phyloP scores from a whole-genome alignment of 2,113 vertebrate species.

The Labeo rohita region DNA sequence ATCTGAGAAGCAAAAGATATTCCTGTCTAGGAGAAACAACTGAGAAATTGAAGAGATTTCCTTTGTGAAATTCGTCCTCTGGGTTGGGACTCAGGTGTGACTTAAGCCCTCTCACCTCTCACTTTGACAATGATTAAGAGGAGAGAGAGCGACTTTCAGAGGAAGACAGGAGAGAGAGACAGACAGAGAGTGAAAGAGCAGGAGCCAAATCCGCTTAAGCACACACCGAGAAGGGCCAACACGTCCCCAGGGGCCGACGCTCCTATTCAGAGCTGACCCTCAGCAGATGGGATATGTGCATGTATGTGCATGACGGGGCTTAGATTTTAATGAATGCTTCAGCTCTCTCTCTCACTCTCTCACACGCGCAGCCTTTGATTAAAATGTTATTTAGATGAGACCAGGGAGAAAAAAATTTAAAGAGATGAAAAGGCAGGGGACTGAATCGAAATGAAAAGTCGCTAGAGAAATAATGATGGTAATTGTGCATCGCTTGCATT shows the following conservation, averaged over 20 bases:
- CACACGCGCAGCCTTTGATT: slow-evolving; percentile 47
- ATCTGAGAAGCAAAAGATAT: not conserved
- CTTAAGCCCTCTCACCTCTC: slow-evolving; percentile 40
- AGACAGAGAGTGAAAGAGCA: slow-evolving; percentile 41
- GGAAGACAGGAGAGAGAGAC: slow-evolving; percentile 26
- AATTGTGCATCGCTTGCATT: not conserved
- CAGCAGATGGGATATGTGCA: slow-evolving; percentile 55
- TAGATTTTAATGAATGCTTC: slow-evolving; percentile 35
- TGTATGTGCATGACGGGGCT: slow-evolving; percentile 26
- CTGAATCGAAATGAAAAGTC: slow-evolving; percentile 27
- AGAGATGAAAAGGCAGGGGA: not conserved
- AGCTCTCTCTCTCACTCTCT: not conserved
- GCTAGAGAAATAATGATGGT: not conserved
- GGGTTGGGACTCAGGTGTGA: slow-evolving; percentile 53
- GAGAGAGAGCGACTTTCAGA: slow-evolving; percentile 14
- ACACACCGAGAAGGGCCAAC: slow-evolving; percentile 51
- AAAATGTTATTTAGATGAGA: slow-evolving; percentile 46
- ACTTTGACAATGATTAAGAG: slow-evolving; percentile 53
- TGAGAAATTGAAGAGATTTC: not conserved
- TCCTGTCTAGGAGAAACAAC: not conserved
- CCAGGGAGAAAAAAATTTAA: not conserved
- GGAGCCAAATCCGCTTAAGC: slow-evolving; percentile 38
- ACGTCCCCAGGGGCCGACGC: slow-evolving; percentile 42
- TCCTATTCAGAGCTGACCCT: slow-evolving; percentile 49
- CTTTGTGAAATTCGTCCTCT: not conserved